phyloP scores from a whole-genome alignment of 2,113 vertebrate species.

The Cyprinodon brontotheroides region DNA sequence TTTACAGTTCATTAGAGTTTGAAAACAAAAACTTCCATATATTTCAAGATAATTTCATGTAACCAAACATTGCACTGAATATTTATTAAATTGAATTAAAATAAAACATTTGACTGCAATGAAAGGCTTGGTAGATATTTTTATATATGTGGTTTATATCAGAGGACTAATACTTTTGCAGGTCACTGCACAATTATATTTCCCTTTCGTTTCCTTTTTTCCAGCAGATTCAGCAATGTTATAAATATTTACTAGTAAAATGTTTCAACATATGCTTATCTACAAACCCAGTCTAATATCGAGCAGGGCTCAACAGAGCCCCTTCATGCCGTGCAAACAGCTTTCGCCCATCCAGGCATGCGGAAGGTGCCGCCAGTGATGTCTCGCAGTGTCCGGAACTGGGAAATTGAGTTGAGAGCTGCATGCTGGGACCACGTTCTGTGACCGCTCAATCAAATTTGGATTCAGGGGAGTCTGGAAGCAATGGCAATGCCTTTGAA shows the following conservation, averaged over 20 bases:
- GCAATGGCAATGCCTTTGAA: background rate
- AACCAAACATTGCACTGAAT: background rate
- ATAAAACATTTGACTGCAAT: too few relatives aligned
- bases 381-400: conserved; percentile 1
- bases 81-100: background rate
- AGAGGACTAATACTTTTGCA: background rate
- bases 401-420: conserved; percentile 10
- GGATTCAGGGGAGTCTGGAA: background rate
- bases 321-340: background rate
- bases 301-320: background rate
- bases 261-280: background rate
- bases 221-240: background rate
- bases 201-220: background rate
- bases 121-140: too few relatives aligned
- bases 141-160: too few relatives aligned
- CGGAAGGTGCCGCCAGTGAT: background rate
- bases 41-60: background rate
- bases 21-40: background rate
- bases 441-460: background rate
- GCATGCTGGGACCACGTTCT: background rate
- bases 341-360: background rate
- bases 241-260: background rate
- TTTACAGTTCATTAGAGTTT: background rate
- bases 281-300: background rate
- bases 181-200: background rate